Percentiles rank a stretch among this genome's conserved stretches.
phyloP scores from a whole-genome alignment of 2,797 vertebrate species.

The Cichlasoma orientale region DNA sequence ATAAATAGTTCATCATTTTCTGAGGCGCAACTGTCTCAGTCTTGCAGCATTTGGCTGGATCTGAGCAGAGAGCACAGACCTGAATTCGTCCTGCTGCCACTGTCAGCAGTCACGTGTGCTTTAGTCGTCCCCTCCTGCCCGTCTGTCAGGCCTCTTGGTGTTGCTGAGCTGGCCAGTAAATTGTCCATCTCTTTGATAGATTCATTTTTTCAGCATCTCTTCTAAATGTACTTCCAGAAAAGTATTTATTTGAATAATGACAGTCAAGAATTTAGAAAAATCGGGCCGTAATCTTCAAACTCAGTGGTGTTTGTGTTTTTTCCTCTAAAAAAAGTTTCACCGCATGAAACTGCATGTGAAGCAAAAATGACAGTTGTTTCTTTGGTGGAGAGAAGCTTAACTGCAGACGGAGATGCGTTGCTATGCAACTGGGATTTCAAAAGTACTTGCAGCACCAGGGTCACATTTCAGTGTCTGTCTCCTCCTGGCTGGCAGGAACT shows the following conservation, averaged over 20 bases:
- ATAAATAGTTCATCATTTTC: not conserved
- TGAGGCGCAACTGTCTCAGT: not conserved
- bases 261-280: not conserved
- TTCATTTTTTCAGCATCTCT: not conserved
- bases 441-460: constrained; percentile 63
- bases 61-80: not conserved
- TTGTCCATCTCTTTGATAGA: not conserved
- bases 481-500: constrained; percentile 52
- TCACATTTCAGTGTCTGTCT: constrained; percentile 72
- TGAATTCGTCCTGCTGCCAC: not conserved
- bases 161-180: too few species aligned
- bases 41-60: not conserved
- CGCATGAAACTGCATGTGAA: constrained; percentile 51
- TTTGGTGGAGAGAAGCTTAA: constrained; percentile 53
- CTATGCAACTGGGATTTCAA: constrained; percentile 80
- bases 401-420: constrained; percentile 75
- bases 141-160: too few species aligned
- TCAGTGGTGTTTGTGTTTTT: constrained; percentile 17
- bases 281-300: not conserved
- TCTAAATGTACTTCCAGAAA: not conserved
- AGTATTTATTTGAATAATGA: not conserved
- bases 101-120: not conserved
- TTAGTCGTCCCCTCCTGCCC: too few species aligned
- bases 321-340: constrained; percentile 29
- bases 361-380: constrained; percentile 67